phyloP scores from a whole-genome alignment of 2,888 invertebrate species.

The Epinotia brunnichana region DNA sequence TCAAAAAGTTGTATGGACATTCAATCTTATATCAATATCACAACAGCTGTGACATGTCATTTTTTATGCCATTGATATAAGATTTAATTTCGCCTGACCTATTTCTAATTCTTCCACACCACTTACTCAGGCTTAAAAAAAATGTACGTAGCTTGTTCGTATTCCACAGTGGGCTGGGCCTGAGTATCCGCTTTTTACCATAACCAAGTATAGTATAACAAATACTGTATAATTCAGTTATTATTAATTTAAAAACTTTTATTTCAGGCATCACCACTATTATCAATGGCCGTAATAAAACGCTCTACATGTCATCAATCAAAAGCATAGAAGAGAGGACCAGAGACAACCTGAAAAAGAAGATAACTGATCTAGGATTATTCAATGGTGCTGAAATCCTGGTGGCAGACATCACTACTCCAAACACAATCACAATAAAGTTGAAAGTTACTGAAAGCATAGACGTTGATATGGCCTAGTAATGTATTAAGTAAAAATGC shows the following conservation, averaged over 20 bases:
- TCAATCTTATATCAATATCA: no score
- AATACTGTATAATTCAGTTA: not conserved
- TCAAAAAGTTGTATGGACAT: no score
- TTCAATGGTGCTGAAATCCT: constrained; percentile 93
- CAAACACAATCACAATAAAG: constrained; percentile 90
- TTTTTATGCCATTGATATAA: no score
- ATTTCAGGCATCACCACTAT: constrained; percentile 89
- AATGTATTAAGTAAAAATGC: constrained; percentile 7
- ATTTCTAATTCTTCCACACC: no score
- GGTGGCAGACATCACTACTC: constrained; percentile 96
- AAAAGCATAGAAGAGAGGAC: constrained; percentile 96
- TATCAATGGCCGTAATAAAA: constrained; percentile 93
- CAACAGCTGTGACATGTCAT: no score
- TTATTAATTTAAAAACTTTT: constrained; percentile 28
- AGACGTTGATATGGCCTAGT: constrained; percentile 77
- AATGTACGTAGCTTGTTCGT: no score
- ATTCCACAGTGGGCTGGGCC: no score
- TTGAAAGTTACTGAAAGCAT: constrained; percentile 85
- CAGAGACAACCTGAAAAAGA: constrained; percentile 93
- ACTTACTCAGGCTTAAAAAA: no score
- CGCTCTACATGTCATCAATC: constrained; percentile 96
- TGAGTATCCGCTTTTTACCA: no score
- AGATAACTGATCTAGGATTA: constrained; percentile 92
- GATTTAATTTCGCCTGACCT: no score
- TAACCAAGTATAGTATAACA: not conserved